Percentiles rank a stretch among this genome's conserved stretches.
phyloP scores from a whole-genome alignment of 2,797 vertebrate species.

The Australoheros facetus region DNA sequence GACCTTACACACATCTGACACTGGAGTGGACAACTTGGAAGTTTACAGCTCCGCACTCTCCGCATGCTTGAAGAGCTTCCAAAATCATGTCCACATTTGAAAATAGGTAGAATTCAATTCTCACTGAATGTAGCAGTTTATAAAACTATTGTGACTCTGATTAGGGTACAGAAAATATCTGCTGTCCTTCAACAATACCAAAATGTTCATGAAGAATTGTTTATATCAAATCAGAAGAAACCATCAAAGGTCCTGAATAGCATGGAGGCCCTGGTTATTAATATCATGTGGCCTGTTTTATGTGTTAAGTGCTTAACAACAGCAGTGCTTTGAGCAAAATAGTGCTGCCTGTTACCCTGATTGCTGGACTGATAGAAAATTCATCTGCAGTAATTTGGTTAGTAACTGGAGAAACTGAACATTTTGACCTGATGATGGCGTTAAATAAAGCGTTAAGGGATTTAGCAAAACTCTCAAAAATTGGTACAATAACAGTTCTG shows the following conservation, averaged over 20 bases:
- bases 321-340: background rate
- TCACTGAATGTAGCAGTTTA: background rate
- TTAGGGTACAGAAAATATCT: background rate
- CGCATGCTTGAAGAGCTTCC: conserved; percentile 19
- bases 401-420: background rate
- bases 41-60: conserved; percentile 10
- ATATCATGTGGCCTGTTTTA: background rate
- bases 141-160: background rate
- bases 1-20: conserved; percentile 33
- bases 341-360: background rate
- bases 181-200: background rate
- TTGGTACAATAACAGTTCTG: background rate
- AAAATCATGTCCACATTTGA: conserved; percentile 18
- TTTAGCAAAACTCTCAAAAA: background rate
- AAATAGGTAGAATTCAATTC: background rate
- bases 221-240: background rate
- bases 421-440: background rate
- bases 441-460: background rate
- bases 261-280: background rate
- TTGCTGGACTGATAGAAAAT: background rate
- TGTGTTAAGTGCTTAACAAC: background rate
- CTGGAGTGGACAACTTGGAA: conserved; percentile 5
- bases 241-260: background rate
- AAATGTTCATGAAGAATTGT: background rate
- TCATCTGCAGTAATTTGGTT: background rate